Evolutionary conservation across 37 sponge, comb jelly and placozoan species (phyloP).

Genomic region (Axinella damicornis): DNA sequence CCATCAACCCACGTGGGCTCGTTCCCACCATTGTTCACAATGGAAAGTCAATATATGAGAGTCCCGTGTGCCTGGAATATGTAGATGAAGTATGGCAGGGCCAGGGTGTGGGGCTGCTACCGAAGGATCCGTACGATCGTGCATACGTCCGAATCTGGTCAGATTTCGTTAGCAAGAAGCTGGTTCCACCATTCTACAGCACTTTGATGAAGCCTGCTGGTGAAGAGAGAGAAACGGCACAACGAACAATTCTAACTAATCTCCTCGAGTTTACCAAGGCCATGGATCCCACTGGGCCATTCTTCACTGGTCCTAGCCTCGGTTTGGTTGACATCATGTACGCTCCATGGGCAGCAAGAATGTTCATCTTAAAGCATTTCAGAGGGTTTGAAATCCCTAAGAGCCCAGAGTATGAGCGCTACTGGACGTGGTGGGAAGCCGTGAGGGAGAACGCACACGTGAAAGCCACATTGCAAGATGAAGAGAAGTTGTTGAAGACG

Average conservation of each 20-base stretch:
- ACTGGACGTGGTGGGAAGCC: slow-evolving; percentile 29
- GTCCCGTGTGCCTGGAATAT: slow-evolving; percentile 29
- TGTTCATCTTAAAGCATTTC: slow-evolving; percentile 16
- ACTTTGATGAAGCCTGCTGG: slow-evolving; percentile 7
- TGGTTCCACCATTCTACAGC: slow-evolving; percentile 23
- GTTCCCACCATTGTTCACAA: slow-evolving; percentile 38
- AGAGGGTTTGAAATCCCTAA: slow-evolving; percentile 31
- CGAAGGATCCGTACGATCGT: slow-evolving; percentile 11
- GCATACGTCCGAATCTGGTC: slow-evolving; percentile 19
- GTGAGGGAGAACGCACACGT: background rate
- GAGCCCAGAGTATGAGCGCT: slow-evolving; percentile 8
- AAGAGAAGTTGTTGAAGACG: background rate
- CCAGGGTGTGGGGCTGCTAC: slow-evolving; percentile 15
- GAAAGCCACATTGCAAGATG: slow-evolving; percentile 22
- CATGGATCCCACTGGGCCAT: background rate
- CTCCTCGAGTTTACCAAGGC: background rate
- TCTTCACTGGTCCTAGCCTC: slow-evolving; percentile 21
- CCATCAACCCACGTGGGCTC: slow-evolving; percentile 39
- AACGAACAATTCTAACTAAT: background rate
- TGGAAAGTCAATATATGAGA: slow-evolving; percentile 29
- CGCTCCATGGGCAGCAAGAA: slow-evolving; percentile 10
- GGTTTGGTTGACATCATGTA: slow-evolving; percentile 30
- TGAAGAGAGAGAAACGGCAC: slow-evolving; percentile 20
- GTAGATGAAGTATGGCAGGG: slow-evolving; percentile 30
- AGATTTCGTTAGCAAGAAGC: slow-evolving; percentile 16